Evolutionary conservation across 2,888 invertebrate genomes (phyloP).

Genomic region (Lathronympha strigana): DNA sequence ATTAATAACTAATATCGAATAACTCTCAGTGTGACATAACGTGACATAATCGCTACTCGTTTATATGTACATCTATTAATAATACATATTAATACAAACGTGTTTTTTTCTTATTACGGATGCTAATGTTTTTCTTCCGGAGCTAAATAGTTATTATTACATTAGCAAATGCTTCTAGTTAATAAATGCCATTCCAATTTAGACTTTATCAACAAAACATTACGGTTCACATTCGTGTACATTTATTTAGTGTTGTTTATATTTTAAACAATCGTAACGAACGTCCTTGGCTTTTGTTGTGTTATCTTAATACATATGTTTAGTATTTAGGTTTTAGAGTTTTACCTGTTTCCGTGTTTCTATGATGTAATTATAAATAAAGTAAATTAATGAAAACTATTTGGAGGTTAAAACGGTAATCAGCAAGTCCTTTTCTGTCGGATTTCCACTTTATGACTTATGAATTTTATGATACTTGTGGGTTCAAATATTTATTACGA

Average conservation of each 20-base stretch:
- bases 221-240: background rate
- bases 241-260: too few species aligned
- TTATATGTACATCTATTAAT: background rate
- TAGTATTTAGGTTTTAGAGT: background rate
- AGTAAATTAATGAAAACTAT: too few species aligned
- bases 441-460: too few species aligned
- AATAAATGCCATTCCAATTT: background rate
- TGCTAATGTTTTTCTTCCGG: slow-evolving; percentile 26
- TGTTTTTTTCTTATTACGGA: slow-evolving; percentile 17
- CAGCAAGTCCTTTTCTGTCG: too few species aligned
- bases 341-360: background rate
- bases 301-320: background rate
- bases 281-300: background rate
- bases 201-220: background rate
- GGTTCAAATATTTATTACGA: too few species aligned
- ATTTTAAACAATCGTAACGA: background rate
- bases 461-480: too few species aligned
- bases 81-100: slow-evolving; percentile 6
- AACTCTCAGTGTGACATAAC: slow-evolving; percentile 14
- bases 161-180: background rate
- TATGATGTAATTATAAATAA: too few species aligned
- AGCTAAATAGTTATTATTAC: background rate
- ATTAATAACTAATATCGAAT: slow-evolving; percentile 25
- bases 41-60: slow-evolving; percentile 16
- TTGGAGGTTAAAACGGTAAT: too few species aligned